Base-by-base conservation (phyloP, 2,113 vertebrate species). In the Panthera leo region DNA sequence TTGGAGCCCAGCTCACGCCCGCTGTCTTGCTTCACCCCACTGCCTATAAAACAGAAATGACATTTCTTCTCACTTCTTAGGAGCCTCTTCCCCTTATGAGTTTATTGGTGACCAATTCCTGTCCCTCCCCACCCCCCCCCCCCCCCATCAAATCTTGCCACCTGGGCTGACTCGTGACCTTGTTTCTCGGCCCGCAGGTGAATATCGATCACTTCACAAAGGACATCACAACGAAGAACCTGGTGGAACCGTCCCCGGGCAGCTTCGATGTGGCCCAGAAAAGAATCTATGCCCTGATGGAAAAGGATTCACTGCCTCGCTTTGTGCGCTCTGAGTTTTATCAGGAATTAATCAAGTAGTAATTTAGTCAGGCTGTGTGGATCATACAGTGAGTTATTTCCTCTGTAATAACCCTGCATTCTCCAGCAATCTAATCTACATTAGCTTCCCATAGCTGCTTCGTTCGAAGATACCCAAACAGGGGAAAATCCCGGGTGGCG, bases 161-260 rank as follows among this genome's bases (percentile, higher is more conserved):
- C 27, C 34, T 25, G 21, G 1, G 23, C 23, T 75, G 80, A 94
- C 27, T 18, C 29, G 2, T 58, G 42, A 58, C 61, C 45, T 42
- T 71, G 63, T 91, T 25, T 23, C 80, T 94, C 79, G 97, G 21
- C 29, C 78, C 73, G 4, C 98, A 99, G 99, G 99, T 99, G 95
- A 99, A 99, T 97, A 99, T 99, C 2, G 99, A 99, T 95, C 99
- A 99, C 97, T 99, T 99, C 99, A 99, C 99, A 96, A 99, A 99
- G 98, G 99, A 99, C 2, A 97, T 99, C 97, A 99, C 99, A 68
- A 98, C 99, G 98, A 99, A 99, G 98, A 99, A 99, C 98, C 98
- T 99, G 98, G 99, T 99, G 96, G 99, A 99, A 27, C 99, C 99
- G 2, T 99, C 99, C 16, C 85, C 98, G 3, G 83, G 94, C 68